Base-by-base conservation (phyloP, 2,888 invertebrate genomes). In the Glaucopsyche alexis region DNA sequence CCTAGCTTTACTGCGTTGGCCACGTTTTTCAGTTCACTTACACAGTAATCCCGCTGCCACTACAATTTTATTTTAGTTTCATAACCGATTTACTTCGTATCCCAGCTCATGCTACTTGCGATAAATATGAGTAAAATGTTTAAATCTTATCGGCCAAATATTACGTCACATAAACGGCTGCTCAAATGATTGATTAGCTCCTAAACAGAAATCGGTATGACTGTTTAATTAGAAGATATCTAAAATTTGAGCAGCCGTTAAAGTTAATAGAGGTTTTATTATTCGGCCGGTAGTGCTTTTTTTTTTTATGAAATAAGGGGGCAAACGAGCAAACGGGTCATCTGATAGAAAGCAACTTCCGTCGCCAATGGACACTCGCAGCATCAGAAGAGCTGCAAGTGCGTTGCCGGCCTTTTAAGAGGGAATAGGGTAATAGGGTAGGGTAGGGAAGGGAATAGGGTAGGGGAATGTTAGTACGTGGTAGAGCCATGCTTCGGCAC, bases 11-110 rank as follows among this genome's bases (percentile, higher is more conserved):
- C 60, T 29, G 38, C 60, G 7, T 7, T 14, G 19, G 55, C 16
- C 55, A 19, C 19, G 14, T 60, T 60, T 60, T 60, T 60, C 60
- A 60, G 60, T 60, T 60, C 60, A 60, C 60, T 60, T 60, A 60
- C 60, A 60, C 29, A 2, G 60, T 60, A 60, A 60, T 60, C 60
- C 60, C 60, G 29, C 60, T 60, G 60, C 60, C 60, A 60, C 29
- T 60, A 60, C 60, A 13, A 60, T 60, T 60, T 60, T 38, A 60
- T 60, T 60, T 60, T 38, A 60, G 60, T 38, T 60, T 13, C 29
- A 60, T 60, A 60, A 60, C 60, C 14, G 14, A 8, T 38, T 60
- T 7, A 60, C 60, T 38, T 13, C 13, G 60, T 60, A 29, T 60
- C 13, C 3, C 55, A 60, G 29, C 60, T 38, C 60, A 7, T 5